phyloP scores from a whole-genome alignment of 2,888 invertebrate genomes.

The Sphaerophoria taeniata region DNA sequence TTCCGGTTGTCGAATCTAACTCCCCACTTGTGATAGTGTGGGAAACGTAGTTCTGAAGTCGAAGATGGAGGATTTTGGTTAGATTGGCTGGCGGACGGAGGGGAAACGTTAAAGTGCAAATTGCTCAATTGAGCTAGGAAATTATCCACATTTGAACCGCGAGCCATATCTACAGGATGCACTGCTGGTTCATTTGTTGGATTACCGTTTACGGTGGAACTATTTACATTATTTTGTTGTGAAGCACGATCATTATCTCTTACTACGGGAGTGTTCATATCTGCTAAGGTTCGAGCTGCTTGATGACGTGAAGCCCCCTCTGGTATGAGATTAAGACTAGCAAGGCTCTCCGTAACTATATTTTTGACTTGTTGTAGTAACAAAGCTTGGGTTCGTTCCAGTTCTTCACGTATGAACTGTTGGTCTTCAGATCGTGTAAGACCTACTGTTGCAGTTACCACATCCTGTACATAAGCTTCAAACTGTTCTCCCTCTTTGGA shows the following conservation, averaged over 20 bases:
- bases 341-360: not conserved
- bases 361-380: not conserved
- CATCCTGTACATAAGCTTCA: not conserved
- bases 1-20: not conserved
- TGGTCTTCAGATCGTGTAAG: not conserved
- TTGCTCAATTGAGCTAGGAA: slow-evolving; percentile 20
- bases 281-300: not conserved
- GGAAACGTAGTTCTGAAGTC: not conserved
- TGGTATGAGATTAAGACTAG: not conserved
- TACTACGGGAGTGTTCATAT: not conserved
- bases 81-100: not conserved
- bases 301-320: not conserved
- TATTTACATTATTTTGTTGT: not conserved
- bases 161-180: not conserved
- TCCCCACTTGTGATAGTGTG: too few species aligned
- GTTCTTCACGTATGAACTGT: not conserved
- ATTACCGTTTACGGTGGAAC: not conserved
- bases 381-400: not conserved
- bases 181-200: not conserved
- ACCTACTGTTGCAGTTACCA: not conserved
- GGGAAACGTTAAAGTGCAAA: too few species aligned
- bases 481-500: slow-evolving; percentile 7
- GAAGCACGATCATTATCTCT: not conserved
- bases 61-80: not conserved
- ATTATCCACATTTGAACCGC: slow-evolving; percentile 5